phyloP scores from a whole-genome alignment of 2,888 invertebrate species.

The Phlogophora meticulosa region DNA sequence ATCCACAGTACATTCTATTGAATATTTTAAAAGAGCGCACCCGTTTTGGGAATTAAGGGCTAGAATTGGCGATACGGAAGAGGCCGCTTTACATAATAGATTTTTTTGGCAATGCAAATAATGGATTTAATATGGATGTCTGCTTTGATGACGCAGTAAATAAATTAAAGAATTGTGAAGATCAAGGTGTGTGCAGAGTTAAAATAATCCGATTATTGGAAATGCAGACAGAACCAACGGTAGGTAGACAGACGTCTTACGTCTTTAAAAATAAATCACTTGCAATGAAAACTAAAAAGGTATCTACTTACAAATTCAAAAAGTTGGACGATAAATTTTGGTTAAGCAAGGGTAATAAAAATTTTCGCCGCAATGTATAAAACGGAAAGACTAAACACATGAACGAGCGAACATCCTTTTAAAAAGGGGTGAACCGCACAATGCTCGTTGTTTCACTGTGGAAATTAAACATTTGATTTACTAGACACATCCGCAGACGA shows the following conservation, averaged over 20 bases:
- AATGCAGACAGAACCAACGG: not conserved
- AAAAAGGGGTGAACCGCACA: constrained; percentile 76
- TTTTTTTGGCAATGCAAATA: constrained; percentile 47
- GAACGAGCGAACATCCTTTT: constrained; percentile 68
- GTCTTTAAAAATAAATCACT: constrained; percentile 33
- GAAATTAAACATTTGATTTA: constrained; percentile 88
- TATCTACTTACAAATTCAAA: constrained; percentile 45
- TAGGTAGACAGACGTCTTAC: not conserved
- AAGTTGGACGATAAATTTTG: constrained; percentile 53
- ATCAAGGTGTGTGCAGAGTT: not conserved
- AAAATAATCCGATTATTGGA: constrained; percentile 7
- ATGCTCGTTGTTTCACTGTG: constrained; percentile 81
- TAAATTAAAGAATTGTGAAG: constrained; percentile 4
- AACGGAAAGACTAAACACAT: constrained; percentile 64
- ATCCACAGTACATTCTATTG: constrained; percentile 74
- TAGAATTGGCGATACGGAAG: constrained; percentile 55
- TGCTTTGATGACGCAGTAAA: constrained; percentile 21
- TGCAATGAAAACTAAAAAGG: constrained; percentile 32
- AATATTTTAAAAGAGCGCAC: constrained; percentile 83
- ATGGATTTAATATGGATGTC: constrained; percentile 27
- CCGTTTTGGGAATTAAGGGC: constrained; percentile 71
- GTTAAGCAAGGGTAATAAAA: constrained; percentile 58
- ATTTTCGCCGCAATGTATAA: constrained; percentile 58
- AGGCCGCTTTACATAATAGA: constrained; percentile 48
- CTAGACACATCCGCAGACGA: constrained; percentile 80